These are phyloP conservation scores for Mimachlamys varia DNA, from an alignment of 2,888 invertebrate genomes.

Conservation along the genomic window DNA sequence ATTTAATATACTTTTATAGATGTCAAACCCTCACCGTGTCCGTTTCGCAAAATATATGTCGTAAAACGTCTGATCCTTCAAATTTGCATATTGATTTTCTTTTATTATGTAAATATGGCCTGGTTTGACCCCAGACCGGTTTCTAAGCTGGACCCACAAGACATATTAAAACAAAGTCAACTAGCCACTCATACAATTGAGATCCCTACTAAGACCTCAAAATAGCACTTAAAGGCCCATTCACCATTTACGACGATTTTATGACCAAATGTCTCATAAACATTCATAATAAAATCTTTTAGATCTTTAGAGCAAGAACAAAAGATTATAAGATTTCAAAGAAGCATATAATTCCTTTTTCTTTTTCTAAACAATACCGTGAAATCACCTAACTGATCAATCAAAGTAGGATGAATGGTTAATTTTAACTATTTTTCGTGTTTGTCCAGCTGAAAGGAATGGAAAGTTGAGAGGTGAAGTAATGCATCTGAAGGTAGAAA, in stretches of 20 bases:
- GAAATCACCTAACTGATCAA: conserved; percentile 27
- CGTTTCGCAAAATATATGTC: background rate
- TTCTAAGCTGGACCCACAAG: conserved; percentile 14
- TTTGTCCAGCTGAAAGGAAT: conserved; percentile 17
- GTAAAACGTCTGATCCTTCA: background rate
- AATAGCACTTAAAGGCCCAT: conserved; percentile 20
- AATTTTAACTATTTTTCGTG: conserved; percentile 28
- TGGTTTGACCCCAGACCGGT: background rate
- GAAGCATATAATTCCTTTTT: background rate
- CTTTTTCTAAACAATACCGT: background rate
- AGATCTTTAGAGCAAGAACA: conserved; percentile 31
- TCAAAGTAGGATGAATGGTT: conserved; percentile 23
- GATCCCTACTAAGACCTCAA: background rate
- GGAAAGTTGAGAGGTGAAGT: conserved; percentile 28
- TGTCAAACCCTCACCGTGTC: background rate
- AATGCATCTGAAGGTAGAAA: background rate
- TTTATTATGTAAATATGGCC: conserved; percentile 22
- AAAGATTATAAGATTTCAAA: conserved; percentile 36
- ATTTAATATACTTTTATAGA: background rate
- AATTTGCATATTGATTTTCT: background rate
- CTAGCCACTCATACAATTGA: conserved; percentile 3
- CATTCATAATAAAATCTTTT: conserved; percentile 36
- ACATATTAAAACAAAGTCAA: conserved; percentile 26
- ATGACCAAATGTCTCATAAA: conserved; percentile 31
- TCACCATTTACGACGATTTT: conserved; percentile 10